Percentiles rank a stretch among this genome's conserved stretches.
Conservation (phyloP, 2,888 invertebrate species). For the Galeopsomyia nigrocyanea region DNA sequence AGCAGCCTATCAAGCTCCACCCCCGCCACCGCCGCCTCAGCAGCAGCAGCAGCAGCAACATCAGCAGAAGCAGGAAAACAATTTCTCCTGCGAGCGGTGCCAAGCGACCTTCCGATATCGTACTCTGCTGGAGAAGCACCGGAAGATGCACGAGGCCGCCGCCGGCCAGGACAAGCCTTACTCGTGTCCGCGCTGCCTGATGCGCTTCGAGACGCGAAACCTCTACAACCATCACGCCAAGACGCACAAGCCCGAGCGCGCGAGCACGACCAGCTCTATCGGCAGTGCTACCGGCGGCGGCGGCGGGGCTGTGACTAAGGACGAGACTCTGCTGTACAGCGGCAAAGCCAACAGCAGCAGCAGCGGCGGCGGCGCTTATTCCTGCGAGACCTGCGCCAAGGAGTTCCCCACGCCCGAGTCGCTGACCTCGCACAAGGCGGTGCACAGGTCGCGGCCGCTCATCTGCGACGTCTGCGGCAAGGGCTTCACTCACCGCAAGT, state of each 20-base stretch:
- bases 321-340: neutral
- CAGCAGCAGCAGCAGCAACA: slow-evolving; percentile 19
- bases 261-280: neutral
- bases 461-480: slow-evolving; percentile 68
- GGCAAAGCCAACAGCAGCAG: slow-evolving; percentile 19
- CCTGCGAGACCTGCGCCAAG: slow-evolving; percentile 65
- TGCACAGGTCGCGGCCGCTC: slow-evolving; percentile 64
- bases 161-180: slow-evolving; percentile 63
- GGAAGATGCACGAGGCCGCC: slow-evolving; percentile 62
- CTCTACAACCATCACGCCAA: slow-evolving; percentile 67
- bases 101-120: slow-evolving; percentile 66
- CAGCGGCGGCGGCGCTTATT: slow-evolving; percentile 49
- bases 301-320: slow-evolving; percentile 35
- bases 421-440: slow-evolving; percentile 63
- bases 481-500: slow-evolving; percentile 67
- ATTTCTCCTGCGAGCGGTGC: slow-evolving; percentile 63
- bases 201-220: slow-evolving; percentile 67
- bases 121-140: slow-evolving; percentile 66
- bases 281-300: neutral
- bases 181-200: slow-evolving; percentile 65
- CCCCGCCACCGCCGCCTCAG: neutral
- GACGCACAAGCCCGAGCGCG: slow-evolving; percentile 58
- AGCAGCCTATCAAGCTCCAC: neutral
- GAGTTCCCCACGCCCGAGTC: slow-evolving; percentile 63
- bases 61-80: slow-evolving; percentile 55